A percentile compares a stretch with the other conserved stretches of the same genome.
Conservation (phyloP, 2,888 invertebrate genomes). For the Athalia cordata region DNA sequence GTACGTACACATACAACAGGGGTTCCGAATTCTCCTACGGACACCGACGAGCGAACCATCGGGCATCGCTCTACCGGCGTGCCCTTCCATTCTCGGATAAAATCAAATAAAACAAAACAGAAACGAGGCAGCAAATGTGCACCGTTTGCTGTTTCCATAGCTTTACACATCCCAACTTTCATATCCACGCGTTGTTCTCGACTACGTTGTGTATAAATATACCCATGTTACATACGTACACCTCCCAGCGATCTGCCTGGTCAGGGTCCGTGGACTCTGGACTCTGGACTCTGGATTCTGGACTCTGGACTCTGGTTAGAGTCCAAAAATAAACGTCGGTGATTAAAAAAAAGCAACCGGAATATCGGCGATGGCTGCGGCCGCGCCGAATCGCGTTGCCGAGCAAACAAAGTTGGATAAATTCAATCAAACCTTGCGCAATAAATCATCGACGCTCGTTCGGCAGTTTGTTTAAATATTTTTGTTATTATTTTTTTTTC, state of each 20-base stretch:
- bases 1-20: no score
- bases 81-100: slow-evolving; percentile 55
- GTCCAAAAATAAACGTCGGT: slow-evolving; percentile 35
- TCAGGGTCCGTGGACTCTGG: no score
- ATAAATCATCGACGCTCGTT: slow-evolving; percentile 68
- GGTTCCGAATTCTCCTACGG: slow-evolving; percentile 7
- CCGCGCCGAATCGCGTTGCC: slow-evolving; percentile 51
- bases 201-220: no score
- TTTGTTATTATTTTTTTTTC: not conserved
- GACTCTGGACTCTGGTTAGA: not conserved
- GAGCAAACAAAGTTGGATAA: slow-evolving; percentile 67
- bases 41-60: not conserved
- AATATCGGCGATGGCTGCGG: slow-evolving; percentile 50
- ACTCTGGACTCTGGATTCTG: not conserved
- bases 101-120: slow-evolving; percentile 57
- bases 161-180: slow-evolving; percentile 35
- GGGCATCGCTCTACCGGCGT: slow-evolving; percentile 47
- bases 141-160: slow-evolving; percentile 37
- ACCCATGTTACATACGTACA: no score
- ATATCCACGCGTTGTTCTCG: no score
- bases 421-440: slow-evolving; percentile 72
- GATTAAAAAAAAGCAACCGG: slow-evolving; percentile 41
- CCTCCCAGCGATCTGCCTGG: no score
- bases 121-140: slow-evolving; percentile 32
- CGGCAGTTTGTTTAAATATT: slow-evolving; percentile 30